These are phyloP conservation scores for Phallusia fumigata DNA, from an alignment of 23 tunicate species.

Conservation along the genomic window DNA sequence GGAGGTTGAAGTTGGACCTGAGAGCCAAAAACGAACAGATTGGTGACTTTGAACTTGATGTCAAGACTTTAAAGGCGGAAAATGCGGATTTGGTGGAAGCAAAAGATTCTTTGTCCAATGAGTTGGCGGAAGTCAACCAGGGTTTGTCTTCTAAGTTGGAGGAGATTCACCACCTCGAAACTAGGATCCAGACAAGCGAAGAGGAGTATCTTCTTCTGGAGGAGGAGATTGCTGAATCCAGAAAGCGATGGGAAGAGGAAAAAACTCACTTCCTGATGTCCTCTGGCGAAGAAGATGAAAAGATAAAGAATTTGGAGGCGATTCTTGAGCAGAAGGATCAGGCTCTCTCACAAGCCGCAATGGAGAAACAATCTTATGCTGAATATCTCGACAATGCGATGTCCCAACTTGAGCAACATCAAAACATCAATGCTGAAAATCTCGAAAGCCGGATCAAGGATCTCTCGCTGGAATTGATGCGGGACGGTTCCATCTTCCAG, in stretches of 20 bases:
- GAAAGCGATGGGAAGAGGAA: constrained; percentile 36
- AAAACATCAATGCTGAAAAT: background rate
- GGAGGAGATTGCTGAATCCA: constrained; percentile 35
- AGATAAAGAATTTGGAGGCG: background rate
- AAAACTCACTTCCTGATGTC: constrained; percentile 25
- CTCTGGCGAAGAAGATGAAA: constrained; percentile 22
- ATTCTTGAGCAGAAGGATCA: background rate
- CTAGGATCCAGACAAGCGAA: background rate
- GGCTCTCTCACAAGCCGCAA: background rate
- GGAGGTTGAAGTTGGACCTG: constrained; percentile 38
- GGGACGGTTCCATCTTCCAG: constrained; percentile 33
- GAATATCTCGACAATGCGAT: background rate
- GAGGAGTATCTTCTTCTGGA: background rate
- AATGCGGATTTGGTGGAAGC: background rate
- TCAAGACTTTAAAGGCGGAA: constrained; percentile 14
- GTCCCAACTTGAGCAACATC: constrained; percentile 14
- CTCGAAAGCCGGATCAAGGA: background rate
- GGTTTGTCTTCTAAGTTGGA: background rate
- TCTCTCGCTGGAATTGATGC: constrained; percentile 17
- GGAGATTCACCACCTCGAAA: constrained; percentile 17
- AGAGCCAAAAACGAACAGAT: constrained; percentile 20
- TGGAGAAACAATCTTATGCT: background rate
- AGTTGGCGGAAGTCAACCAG: constrained; percentile 16
- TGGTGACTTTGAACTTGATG: background rate
- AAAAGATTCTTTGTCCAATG: constrained; percentile 11